Evolutionary conservation across 1,140 invertebrate species (phyloP).

Genomic region (Metopolophium dirhodum): DNA sequence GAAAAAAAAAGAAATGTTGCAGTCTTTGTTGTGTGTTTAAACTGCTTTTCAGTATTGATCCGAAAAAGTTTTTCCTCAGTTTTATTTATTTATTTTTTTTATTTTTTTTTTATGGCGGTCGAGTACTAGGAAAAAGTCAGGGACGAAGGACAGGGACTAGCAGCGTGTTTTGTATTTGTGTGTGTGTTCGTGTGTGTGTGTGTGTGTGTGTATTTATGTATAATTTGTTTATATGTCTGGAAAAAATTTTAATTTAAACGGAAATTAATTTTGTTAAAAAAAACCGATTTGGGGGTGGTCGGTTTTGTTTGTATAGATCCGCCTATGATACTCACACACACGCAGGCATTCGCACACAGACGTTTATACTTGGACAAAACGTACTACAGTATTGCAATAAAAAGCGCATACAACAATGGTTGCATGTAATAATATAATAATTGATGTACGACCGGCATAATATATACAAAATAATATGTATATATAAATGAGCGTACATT

Average conservation of each 20-base stretch:
- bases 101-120: constrained; percentile 45
- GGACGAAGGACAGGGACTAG: constrained; percentile 29
- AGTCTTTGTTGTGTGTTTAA: constrained; percentile 57
- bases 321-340: not conserved
- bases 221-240: constrained; percentile 32
- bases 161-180: not conserved
- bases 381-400: not conserved
- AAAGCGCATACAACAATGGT: constrained; percentile 41
- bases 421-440: constrained; percentile 40
- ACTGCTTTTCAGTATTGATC: constrained; percentile 57
- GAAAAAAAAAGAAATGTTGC: constrained; percentile 44
- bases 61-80: constrained; percentile 54
- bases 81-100: constrained; percentile 37
- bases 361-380: not conserved
- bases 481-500: not conserved
- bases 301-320: not conserved
- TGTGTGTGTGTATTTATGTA: not conserved
- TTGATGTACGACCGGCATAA: not conserved
- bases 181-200: not conserved
- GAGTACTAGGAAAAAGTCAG: constrained; percentile 40
- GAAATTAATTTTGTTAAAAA: constrained; percentile 34
- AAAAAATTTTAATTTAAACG: constrained; percentile 33
- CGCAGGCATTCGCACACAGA: not conserved
- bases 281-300: not conserved
- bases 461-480: not conserved